These are phyloP conservation scores for Emydura subglobosa DNA, from an alignment of 2,113 vertebrate species.

Conservation along the genomic window DNA sequence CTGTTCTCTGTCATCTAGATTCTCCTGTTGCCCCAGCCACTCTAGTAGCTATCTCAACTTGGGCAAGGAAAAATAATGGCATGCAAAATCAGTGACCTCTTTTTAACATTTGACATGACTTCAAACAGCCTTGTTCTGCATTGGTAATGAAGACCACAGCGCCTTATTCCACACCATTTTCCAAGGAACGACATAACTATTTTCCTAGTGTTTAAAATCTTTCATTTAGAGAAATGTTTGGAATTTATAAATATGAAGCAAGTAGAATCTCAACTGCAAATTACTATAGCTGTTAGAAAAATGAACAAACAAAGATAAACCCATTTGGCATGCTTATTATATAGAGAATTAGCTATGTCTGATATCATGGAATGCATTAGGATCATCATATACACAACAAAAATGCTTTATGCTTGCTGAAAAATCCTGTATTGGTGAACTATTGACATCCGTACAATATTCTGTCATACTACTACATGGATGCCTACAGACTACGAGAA, in stretches of 20 bases:
- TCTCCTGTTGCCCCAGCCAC: neutral
- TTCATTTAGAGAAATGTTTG: neutral
- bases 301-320: neutral
- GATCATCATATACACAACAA: neutral
- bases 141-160: neutral
- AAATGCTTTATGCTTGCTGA: neutral
- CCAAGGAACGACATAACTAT: neutral
- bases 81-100: neutral
- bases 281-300: neutral
- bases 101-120: neutral
- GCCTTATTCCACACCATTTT: neutral
- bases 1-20: neutral
- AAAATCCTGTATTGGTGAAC: neutral
- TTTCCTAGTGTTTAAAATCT: neutral
- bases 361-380: neutral
- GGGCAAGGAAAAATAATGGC: neutral
- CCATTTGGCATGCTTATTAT: neutral
- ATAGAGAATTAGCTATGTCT: neutral
- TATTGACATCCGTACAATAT: neutral
- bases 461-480: neutral
- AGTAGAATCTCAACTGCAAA: neutral
- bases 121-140: neutral
- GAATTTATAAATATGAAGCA: neutral
- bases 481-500: neutral
- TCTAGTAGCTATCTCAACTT: neutral